These are phyloP conservation scores for Eulemur macaco DNA, from an alignment of 2,113 vertebrate species.

Conservation along the genomic window DNA sequence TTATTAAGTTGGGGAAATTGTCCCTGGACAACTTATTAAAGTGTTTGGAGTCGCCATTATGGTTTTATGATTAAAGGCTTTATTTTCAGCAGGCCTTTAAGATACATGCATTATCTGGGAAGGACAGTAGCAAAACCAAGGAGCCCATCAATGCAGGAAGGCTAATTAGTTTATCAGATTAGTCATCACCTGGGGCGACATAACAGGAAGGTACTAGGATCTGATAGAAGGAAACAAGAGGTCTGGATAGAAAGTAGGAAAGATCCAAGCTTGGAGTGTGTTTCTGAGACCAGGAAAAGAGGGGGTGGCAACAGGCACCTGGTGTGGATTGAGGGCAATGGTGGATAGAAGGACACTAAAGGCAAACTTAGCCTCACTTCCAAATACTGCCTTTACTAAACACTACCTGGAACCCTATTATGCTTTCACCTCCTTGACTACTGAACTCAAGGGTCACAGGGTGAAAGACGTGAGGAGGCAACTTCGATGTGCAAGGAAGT, in stretches of 20 bases:
- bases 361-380: neutral
- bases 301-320: neutral
- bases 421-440: neutral
- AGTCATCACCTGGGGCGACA: neutral
- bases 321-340: neutral
- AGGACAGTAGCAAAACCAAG: neutral
- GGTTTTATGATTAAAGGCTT: neutral
- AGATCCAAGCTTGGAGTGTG: neutral
- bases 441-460: neutral
- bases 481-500: neutral
- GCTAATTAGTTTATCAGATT: neutral
- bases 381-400: neutral
- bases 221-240: neutral
- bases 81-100: conserved; percentile 2
- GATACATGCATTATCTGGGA: neutral
- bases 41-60: neutral
- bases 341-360: neutral
- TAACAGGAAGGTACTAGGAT: neutral
- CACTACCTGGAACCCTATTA: neutral
- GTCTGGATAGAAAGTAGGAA: neutral
- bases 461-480: neutral
- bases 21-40: neutral
- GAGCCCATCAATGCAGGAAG: neutral
- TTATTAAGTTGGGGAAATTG: too few relatives aligned
- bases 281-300: neutral